Evolutionary conservation across 2,888 invertebrate species (phyloP).

Genomic region (Griposia aprilina): DNA sequence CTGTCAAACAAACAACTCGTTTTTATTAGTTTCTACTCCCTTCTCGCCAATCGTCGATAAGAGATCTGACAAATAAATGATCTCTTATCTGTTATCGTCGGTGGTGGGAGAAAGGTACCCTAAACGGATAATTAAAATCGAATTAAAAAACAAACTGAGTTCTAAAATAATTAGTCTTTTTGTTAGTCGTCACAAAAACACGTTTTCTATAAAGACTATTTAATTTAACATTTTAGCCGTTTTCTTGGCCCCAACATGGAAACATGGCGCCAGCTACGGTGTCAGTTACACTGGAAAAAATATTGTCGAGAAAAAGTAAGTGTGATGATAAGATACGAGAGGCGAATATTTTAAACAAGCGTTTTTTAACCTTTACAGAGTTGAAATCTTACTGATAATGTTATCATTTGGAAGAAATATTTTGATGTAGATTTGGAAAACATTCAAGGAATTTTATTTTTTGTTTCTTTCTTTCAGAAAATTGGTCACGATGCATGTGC

Average conservation of each 20-base stretch:
- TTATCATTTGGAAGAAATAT: slow-evolving; percentile 1
- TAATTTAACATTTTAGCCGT: background rate
- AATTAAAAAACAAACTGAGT: too few relatives aligned
- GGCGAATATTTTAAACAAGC: slow-evolving; percentile 44
- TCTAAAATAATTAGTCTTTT: background rate
- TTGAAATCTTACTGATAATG: slow-evolving; percentile 1
- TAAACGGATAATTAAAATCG: background rate
- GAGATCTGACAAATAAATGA: too few relatives aligned
- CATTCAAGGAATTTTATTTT: background rate
- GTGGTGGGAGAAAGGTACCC: too few relatives aligned
- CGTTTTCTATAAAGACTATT: background rate
- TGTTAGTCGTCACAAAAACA: too few relatives aligned
- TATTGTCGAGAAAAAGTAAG: slow-evolving; percentile 60
- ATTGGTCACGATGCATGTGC: background rate
- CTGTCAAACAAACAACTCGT: background rate
- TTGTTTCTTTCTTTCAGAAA: background rate
- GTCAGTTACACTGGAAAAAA: slow-evolving; percentile 68
- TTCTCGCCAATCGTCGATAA: background rate
- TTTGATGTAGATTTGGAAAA: background rate
- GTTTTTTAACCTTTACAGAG: slow-evolving; percentile 34
- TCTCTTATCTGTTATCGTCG: too few relatives aligned
- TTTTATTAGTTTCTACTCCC: background rate
- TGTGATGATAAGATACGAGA: slow-evolving; percentile 56
- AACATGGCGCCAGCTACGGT: slow-evolving; percentile 59
- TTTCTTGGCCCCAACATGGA: slow-evolving; percentile 30